These are phyloP conservation scores for Saguinus imperator DNA, from an alignment of 2,113 vertebrate species.

Conservation along the genomic window DNA sequence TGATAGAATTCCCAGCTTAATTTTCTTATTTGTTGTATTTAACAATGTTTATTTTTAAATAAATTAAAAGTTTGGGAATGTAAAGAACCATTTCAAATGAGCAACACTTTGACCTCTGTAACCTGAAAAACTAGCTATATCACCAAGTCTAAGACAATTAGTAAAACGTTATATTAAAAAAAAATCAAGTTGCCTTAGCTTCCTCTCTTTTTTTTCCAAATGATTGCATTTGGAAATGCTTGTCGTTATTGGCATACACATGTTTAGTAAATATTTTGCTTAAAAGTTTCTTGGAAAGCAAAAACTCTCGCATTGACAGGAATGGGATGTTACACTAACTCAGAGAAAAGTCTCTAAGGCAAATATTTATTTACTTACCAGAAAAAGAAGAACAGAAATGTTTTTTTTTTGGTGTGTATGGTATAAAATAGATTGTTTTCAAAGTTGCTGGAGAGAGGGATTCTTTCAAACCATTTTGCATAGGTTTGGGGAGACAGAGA, in stretches of 20 bases:
- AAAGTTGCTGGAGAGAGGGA: neutral
- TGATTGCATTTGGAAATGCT: neutral
- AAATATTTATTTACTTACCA: neutral
- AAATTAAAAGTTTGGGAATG: neutral
- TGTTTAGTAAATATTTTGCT: conserved; percentile 38
- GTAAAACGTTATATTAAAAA: neutral
- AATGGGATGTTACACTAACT: neutral
- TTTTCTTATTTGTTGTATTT: neutral
- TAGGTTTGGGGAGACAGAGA: neutral
- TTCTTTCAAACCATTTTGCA: conserved; percentile 36
- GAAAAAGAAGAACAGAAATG: neutral
- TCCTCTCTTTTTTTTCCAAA: neutral
- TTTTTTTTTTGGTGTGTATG: neutral
- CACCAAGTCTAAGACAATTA: neutral
- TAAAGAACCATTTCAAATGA: neutral
- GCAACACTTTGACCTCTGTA: neutral
- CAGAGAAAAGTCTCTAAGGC: neutral
- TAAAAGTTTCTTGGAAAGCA: conserved; percentile 22
- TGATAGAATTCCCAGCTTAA: neutral
- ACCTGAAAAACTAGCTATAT: neutral
- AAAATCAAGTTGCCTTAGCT: neutral
- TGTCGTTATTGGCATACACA: neutral
- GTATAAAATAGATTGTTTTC: neutral
- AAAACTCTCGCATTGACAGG: neutral
- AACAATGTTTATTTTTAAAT: neutral